phyloP scores from a whole-genome alignment of 2,888 invertebrate species.

The Ectemnius lituratus region DNA sequence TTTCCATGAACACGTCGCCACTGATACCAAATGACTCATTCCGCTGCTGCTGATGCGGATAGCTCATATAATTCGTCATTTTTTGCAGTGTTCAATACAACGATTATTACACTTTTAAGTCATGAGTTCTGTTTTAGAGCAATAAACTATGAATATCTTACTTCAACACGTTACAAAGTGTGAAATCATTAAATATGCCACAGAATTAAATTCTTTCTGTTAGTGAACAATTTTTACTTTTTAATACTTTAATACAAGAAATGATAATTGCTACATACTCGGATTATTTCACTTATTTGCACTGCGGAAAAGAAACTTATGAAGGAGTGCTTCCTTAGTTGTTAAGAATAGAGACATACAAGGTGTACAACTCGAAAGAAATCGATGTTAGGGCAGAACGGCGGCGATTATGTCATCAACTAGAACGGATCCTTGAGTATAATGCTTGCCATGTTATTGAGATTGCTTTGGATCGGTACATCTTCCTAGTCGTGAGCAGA shows the following conservation, averaged over 20 bases:
- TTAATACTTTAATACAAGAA: neutral
- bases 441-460: slow-evolving; percentile 39
- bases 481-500: slow-evolving; percentile 54
- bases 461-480: slow-evolving; percentile 28
- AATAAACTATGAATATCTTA: too few species aligned
- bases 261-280: neutral
- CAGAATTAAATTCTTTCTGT: too few species aligned
- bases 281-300: neutral
- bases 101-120: too few species aligned
- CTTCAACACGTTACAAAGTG: too few species aligned
- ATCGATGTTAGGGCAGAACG: slow-evolving; percentile 30
- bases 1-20: neutral
- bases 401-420: slow-evolving; percentile 56
- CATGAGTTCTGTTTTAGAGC: too few species aligned
- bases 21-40: neutral
- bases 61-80: too few species aligned
- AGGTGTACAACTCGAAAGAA: slow-evolving; percentile 31
- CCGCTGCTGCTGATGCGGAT: too few species aligned
- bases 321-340: too few species aligned
- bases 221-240: too few species aligned
- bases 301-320: neutral
- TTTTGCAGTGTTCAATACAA: too few species aligned
- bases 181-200: too few species aligned
- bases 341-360: slow-evolving; percentile 49
- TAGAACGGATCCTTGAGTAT: slow-evolving; percentile 26